These are phyloP conservation scores for Aphidoletes aphidimyza DNA, from an alignment of 2,888 invertebrate species.

Conservation along the genomic window DNA sequence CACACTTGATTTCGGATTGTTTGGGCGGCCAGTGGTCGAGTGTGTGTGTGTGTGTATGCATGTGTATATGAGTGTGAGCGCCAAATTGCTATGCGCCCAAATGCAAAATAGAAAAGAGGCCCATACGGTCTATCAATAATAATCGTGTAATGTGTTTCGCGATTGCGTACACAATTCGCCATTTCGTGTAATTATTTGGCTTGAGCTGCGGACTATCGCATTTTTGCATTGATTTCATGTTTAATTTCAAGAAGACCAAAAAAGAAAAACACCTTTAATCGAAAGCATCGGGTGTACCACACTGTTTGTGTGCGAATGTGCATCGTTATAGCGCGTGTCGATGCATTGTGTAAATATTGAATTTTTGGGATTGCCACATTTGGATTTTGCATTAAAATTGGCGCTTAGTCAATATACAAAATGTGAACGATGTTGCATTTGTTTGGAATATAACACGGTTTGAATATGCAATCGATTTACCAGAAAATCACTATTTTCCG, in stretches of 20 bases:
- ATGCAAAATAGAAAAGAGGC: background rate
- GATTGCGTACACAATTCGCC: background rate
- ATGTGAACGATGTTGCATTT: background rate
- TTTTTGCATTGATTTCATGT: background rate
- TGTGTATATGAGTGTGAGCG: background rate
- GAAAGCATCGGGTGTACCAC: background rate
- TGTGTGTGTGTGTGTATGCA: too few species aligned
- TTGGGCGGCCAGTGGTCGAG: background rate
- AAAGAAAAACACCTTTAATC: too few species aligned
- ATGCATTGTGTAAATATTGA: background rate
- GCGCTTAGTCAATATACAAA: background rate
- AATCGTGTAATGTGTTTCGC: background rate
- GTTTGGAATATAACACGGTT: too few species aligned
- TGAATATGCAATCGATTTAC: too few species aligned
- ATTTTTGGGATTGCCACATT: slow-evolving; percentile 24
- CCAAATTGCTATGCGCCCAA: background rate
- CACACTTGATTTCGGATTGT: slow-evolving; percentile 9
- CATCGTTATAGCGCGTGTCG: background rate
- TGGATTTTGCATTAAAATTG: background rate
- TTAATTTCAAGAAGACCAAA: background rate
- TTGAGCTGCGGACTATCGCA: background rate
- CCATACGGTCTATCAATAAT: background rate
- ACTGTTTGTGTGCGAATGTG: too few species aligned
- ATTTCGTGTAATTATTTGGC: background rate
- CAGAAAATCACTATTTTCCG: too few species aligned